Percentiles rank a stretch among this genome's conserved stretches.
Evolutionary conservation across 2,888 invertebrate species (phyloP).

Genomic region (Xestia sexstrigata): DNA sequence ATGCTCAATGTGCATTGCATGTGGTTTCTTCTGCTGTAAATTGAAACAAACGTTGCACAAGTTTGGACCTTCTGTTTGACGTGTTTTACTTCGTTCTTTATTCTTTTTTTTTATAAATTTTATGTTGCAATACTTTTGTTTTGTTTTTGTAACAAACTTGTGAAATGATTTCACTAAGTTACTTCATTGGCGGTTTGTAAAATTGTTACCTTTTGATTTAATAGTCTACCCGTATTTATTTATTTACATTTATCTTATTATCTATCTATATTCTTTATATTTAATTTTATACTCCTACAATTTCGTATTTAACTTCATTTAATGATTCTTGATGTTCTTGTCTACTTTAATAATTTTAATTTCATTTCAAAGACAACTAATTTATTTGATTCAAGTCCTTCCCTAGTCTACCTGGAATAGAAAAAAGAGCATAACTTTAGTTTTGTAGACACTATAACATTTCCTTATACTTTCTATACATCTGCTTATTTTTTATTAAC

Average conservation of each 20-base stretch:
- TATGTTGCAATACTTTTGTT: not conserved
- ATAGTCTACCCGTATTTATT: constrained; percentile 8
- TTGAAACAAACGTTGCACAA: constrained; percentile 72
- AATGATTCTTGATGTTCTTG: constrained; percentile 27
- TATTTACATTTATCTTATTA: constrained; percentile 20
- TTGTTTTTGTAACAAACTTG: constrained; percentile 65
- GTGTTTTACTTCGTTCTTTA: constrained; percentile 32
- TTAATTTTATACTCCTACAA: constrained; percentile 36
- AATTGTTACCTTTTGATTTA: constrained; percentile 27
- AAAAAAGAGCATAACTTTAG: constrained; percentile 26
- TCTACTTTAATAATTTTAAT: constrained; percentile 36
- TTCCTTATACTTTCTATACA: constrained; percentile 49
- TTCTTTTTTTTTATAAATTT: constrained; percentile 22
- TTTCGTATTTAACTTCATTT: constrained; percentile 41
- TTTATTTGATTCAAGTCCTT: constrained; percentile 36
- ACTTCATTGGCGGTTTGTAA: constrained; percentile 41
- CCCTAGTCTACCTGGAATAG: constrained; percentile 52
- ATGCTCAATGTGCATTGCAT: constrained; percentile 77
- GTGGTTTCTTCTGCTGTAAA: constrained; percentile 69
- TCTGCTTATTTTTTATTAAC: constrained; percentile 64
- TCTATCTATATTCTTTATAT: constrained; percentile 20
- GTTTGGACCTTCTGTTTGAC: constrained; percentile 64
- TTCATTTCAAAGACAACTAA: constrained; percentile 46
- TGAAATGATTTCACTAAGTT: constrained; percentile 69
- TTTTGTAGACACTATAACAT: constrained; percentile 58